Base-by-base conservation (phyloP, 2,797 vertebrate genomes). In the Helostoma temminkii region DNA sequence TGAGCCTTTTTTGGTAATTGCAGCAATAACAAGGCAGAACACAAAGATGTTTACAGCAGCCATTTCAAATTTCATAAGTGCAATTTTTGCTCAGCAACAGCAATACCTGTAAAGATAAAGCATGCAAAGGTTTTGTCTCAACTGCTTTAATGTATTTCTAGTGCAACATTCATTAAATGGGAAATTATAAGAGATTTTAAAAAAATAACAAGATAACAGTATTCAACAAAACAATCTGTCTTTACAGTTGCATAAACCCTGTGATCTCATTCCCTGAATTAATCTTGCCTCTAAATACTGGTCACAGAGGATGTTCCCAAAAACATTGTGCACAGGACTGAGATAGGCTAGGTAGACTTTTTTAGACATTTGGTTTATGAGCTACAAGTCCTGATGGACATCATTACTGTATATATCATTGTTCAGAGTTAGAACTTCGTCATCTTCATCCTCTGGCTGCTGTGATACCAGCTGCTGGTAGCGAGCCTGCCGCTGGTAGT, bases 401-500 rank as follows among this genome's bases (percentile, higher is more conserved):
- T 90, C 78, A 55, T 80, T 67, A 71, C 32, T 84, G 60, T 92
- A 86, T 41, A 50, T 61, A 19, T 92, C 88, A 15, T 67, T 57
- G 62, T 81, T 89, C 43, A 72, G 25, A 59, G 71, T 78, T 21
- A 84, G 52, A 65, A 78, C 88, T 42, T 92, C 84, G 5, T 89
- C 75, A 2, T 92, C 90, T 25, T 91, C 87, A 0, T 88, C 84
- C 9, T 89, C 86, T 26, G 85, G 76, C 72, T 89, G 90, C 76
- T 93, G 93, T 64, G 90, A 93, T 62, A 95, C 92, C 70, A 94
- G 77, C 85, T 96, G 95, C 88, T 98, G 96, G 89, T 96, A 98
- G 67, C 93, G 95, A 62, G 93, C 94, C 92, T 99, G 98, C n/a
- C 97, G 94, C 74, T 93, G 88, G 75, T 94, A 94, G 89, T 97